A percentile compares a stretch with the other conserved stretches of the same genome.
phyloP scores from a whole-genome alignment of 2,113 vertebrate species.

The Phainopepla nitens region DNA sequence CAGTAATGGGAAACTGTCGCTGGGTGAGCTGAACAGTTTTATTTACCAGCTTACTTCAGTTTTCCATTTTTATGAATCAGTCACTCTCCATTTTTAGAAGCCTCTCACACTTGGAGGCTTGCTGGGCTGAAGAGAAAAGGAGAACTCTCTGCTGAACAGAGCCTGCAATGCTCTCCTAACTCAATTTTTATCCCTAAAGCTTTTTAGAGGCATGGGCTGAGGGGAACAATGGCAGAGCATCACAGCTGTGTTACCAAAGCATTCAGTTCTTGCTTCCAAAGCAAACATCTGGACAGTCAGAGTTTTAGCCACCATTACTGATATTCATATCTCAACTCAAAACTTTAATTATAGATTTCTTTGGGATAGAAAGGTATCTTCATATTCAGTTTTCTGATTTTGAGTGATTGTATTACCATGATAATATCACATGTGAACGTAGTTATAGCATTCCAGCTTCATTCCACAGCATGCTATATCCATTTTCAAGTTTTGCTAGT shows the following conservation, averaged over 20 bases:
- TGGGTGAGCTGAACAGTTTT: not conserved
- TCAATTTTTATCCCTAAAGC: not conserved
- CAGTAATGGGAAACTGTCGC: not conserved
- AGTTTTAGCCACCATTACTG: not conserved
- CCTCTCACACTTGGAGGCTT: not conserved
- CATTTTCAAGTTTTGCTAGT: not conserved
- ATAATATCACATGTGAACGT: not conserved
- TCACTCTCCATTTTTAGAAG: conserved; percentile 14
- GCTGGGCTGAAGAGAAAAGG: not conserved
- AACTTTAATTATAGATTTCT: not conserved
- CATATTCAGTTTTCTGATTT: not conserved
- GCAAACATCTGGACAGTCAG: not conserved
- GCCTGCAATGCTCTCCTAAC: not conserved
- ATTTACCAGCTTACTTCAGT: not conserved
- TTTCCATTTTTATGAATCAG: conserved; percentile 42
- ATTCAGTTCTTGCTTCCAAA: not conserved
- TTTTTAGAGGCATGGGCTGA: not conserved
- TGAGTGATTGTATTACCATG: not conserved
- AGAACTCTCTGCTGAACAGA: not conserved
- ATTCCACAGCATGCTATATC: not conserved
- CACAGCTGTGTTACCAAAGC: not conserved
- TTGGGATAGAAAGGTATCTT: not conserved
- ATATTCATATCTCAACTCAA: not conserved
- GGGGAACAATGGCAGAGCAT: not conserved
- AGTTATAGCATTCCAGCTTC: not conserved